These are phyloP conservation scores for Eupelmus urozonus DNA, from an alignment of 2,888 invertebrate genomes.

Conservation along the genomic window DNA sequence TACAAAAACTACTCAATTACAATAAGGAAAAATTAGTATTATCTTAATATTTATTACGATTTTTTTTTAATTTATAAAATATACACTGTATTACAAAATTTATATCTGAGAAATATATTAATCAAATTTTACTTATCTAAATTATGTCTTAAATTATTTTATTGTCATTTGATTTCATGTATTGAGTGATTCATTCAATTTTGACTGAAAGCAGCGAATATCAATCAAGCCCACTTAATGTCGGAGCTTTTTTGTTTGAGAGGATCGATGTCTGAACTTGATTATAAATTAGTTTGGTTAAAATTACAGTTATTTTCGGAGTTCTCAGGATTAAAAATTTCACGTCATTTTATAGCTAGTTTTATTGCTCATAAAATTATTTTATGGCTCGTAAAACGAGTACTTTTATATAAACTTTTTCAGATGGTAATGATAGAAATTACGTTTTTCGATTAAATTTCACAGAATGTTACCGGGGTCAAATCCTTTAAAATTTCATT, in stretches of 20 bases:
- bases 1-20: too few relatives aligned
- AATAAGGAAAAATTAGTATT: too few relatives aligned
- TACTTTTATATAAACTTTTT: slow-evolving; percentile 28
- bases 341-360: slow-evolving; percentile 11
- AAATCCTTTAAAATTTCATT: background rate
- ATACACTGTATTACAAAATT: too few relatives aligned
- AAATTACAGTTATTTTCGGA: slow-evolving; percentile 1
- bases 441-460: slow-evolving; percentile 31
- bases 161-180: slow-evolving; percentile 4
- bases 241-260: background rate
- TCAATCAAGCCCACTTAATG: background rate
- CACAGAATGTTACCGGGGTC: background rate
- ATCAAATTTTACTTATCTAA: too few relatives aligned
- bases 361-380: slow-evolving; percentile 29
- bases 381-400: slow-evolving; percentile 32
- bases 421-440: slow-evolving; percentile 4
- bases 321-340: slow-evolving; percentile 32
- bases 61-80: too few relatives aligned
- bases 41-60: too few relatives aligned
- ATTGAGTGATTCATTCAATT: background rate
- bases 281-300: background rate
- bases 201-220: background rate
- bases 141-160: too few relatives aligned
- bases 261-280: background rate
- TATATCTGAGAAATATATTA: too few relatives aligned